phyloP scores from a whole-genome alignment of 2,113 vertebrate genomes.

The Tetrao urogallus region DNA sequence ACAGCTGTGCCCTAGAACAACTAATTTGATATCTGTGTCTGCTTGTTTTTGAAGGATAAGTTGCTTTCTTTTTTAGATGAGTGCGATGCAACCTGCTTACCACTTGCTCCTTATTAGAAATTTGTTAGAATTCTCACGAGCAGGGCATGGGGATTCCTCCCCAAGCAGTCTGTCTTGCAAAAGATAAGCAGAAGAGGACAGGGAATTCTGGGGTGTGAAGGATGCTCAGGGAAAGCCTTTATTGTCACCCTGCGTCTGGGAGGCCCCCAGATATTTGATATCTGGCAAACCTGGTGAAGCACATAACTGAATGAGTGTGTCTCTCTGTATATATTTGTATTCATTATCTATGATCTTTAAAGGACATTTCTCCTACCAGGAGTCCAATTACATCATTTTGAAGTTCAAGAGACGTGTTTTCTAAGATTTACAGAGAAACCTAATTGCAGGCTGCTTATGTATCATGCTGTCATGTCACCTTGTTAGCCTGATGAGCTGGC shows the following conservation, averaged over 20 bases:
- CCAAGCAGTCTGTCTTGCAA: neutral
- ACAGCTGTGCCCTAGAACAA: neutral
- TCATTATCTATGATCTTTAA: neutral
- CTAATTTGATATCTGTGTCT: neutral
- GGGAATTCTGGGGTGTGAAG: neutral
- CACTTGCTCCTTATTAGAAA: neutral
- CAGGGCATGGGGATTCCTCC: neutral
- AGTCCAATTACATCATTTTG: neutral
- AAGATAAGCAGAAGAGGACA: neutral
- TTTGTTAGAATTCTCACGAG: neutral
- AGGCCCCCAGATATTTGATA: neutral
- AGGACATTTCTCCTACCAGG: neutral
- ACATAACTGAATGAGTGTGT: neutral
- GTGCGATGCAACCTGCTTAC: neutral
- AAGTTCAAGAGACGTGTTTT: neutral
- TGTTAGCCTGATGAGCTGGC: slow-evolving; percentile 6
- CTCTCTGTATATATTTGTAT: neutral
- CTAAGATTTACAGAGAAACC: neutral
- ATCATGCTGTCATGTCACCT: rapidly evolving
- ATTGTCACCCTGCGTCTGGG: neutral
- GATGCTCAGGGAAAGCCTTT: neutral
- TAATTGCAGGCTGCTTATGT: neutral
- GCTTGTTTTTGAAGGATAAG: neutral
- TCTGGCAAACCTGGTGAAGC: neutral
- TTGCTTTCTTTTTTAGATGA: neutral